phyloP scores from a whole-genome alignment of 1,140 invertebrate species.

The Luehdorfia chinensis region DNA sequence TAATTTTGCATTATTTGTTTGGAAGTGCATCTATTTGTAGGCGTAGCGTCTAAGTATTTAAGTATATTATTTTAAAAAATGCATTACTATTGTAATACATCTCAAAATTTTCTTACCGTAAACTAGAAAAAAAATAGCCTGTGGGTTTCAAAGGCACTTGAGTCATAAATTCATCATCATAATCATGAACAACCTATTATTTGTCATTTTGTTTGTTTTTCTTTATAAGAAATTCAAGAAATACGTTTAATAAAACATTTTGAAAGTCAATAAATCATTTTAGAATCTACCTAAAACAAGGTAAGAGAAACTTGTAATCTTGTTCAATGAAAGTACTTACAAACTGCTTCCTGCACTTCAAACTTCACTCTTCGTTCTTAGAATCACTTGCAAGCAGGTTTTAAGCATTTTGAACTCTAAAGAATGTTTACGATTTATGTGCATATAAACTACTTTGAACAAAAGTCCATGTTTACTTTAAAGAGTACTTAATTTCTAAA shows the following conservation, averaged over 20 bases:
- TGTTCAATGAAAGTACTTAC: conserved; percentile 25
- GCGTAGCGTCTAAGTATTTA: no score
- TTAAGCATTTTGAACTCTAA: conserved; percentile 36
- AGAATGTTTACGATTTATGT: conserved; percentile 37
- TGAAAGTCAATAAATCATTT: neutral
- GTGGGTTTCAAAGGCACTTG: no score
- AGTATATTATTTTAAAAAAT: no score
- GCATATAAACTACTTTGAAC: conserved; percentile 34
- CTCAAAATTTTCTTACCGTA: no score
- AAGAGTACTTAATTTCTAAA: neutral
- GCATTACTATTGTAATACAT: no score
- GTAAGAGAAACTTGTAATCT: conserved; percentile 17
- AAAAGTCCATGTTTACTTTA: conserved; percentile 18
- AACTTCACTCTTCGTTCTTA: conserved; percentile 12
- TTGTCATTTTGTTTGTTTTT: no score
- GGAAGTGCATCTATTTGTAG: no score
- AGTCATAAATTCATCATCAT: no score
- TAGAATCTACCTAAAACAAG: neutral
- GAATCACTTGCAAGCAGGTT: conserved; percentile 25
- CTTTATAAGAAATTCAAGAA: neutral
- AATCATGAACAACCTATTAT: no score
- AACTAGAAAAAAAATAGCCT: no score
- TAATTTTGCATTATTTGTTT: no score
- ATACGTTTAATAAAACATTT: neutral
- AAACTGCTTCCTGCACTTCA: conserved; percentile 16